A percentile compares a stretch with the other conserved stretches of the same genome.
phyloP scores from a whole-genome alignment of 2,113 vertebrate genomes.

The Scolopax mira region DNA sequence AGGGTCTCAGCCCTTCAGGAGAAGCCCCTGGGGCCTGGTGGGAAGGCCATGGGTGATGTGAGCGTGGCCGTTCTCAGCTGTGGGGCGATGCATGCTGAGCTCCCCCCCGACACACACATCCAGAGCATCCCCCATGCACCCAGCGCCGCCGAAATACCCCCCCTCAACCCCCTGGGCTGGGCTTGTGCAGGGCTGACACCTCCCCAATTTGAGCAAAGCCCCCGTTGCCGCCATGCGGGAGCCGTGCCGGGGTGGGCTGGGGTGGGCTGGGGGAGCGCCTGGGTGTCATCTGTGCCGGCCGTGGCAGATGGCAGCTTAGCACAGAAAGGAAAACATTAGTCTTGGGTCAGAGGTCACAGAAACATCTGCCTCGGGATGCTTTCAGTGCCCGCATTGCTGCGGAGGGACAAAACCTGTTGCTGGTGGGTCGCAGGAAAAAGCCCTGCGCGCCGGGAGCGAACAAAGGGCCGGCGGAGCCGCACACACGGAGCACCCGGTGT shows the following conservation, averaged over 20 bases:
- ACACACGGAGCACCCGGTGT: neutral
- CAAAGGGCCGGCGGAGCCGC: neutral
- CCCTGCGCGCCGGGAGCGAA: accelerated
- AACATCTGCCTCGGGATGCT: slow-evolving; percentile 87
- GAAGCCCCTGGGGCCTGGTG: accelerated
- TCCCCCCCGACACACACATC: too few species aligned
- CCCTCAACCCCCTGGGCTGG: accelerated
- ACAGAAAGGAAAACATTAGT: slow-evolving; percentile 82
- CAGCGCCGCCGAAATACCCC: neutral
- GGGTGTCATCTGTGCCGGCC: slow-evolving; percentile 57
- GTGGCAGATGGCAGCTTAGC: slow-evolving; percentile 90
- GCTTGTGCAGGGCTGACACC: neutral
- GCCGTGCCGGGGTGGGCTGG: neutral
- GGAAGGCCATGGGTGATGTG: neutral
- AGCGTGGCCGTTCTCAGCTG: neutral
- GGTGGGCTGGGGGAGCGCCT: neutral
- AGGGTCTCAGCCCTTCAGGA: accelerated
- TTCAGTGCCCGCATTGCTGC: slow-evolving; percentile 78
- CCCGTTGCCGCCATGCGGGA: neutral
- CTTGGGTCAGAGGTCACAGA: slow-evolving; percentile 86
- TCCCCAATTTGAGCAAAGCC: neutral
- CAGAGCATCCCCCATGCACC: neutral
- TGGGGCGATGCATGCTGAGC: neutral
- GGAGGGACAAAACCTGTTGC: slow-evolving; percentile 75
- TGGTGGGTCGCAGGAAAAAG: slow-evolving; percentile 54